Evolutionary conservation across 2,113 vertebrate genomes (phyloP).

Genomic region (Lepus europaeus): DNA sequence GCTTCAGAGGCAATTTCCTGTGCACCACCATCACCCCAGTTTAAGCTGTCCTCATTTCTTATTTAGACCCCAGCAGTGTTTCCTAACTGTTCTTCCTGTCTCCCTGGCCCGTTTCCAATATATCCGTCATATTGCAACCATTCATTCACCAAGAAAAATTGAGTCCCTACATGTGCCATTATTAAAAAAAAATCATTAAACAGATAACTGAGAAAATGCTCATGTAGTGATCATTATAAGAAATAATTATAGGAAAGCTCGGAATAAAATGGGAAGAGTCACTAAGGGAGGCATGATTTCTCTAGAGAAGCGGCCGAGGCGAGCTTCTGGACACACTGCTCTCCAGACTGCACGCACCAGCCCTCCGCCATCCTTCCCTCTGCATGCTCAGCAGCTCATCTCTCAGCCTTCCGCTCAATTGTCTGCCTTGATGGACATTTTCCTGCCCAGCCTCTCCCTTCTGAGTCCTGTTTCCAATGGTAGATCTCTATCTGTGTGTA

Average conservation of each 20-base stretch:
- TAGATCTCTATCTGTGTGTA: neutral
- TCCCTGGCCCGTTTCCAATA: too few species aligned
- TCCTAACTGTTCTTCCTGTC: neutral
- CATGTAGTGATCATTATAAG: neutral
- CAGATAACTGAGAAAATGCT: neutral
- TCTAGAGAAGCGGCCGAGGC: neutral
- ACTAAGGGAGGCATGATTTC: neutral
- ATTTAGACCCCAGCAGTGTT: neutral
- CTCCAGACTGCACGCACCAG: neutral
- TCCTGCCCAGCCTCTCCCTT: neutral
- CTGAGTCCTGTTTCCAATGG: neutral
- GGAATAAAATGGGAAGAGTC: neutral
- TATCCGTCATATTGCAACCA: neutral
- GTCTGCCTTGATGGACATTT: neutral
- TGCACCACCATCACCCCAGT: rapidly evolving
- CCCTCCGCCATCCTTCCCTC: neutral
- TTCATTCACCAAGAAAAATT: neutral
- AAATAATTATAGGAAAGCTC: neutral
- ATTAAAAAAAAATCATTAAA: neutral
- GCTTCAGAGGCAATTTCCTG: neutral
- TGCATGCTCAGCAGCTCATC: neutral
- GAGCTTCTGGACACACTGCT: neutral
- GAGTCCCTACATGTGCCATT: neutral
- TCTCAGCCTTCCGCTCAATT: neutral
- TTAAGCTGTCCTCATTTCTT: neutral